These are phyloP conservation scores for Hippocampus guttulatus DNA, from an alignment of 2,113 vertebrate species.

Conservation along the genomic window DNA sequence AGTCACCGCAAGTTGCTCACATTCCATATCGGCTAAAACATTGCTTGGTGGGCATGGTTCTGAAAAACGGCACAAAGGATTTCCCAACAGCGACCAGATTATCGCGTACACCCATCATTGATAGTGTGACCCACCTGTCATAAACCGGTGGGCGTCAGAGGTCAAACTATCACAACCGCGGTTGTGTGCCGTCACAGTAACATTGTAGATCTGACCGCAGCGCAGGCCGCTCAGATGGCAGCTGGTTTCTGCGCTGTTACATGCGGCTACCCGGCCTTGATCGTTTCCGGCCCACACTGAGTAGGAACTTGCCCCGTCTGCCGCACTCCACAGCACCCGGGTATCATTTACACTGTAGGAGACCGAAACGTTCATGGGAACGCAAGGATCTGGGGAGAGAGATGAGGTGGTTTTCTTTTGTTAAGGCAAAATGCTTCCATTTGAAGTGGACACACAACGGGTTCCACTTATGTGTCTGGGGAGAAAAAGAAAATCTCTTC, in stretches of 20 bases:
- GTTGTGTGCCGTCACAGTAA: conserved; percentile 60
- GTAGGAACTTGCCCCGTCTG: conserved; percentile 50
- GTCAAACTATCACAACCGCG: conserved; percentile 40
- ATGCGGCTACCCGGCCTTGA: conserved; percentile 26
- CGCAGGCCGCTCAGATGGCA: conserved; percentile 50
- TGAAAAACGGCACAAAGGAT: conserved; percentile 26
- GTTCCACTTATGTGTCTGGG: too few species aligned
- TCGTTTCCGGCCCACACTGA: conserved; percentile 45
- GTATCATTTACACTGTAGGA: conserved; percentile 43
- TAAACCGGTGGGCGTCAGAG: conserved; percentile 28
- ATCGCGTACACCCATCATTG: background rate
- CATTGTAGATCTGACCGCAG: conserved; percentile 63
- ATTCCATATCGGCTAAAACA: conserved; percentile 43
- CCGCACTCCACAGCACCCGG: conserved; percentile 49
- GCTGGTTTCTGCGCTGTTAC: conserved; percentile 45
- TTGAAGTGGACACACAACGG: background rate
- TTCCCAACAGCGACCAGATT: background rate
- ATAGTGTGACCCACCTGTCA: conserved; percentile 55
- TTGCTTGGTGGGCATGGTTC: conserved; percentile 63
- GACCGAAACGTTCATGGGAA: conserved; percentile 42
- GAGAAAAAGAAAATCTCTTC: too few species aligned
- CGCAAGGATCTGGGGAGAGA: conserved; percentile 57
- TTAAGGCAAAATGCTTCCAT: background rate
- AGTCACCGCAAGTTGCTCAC: conserved; percentile 33
- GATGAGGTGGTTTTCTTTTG: background rate